Percentiles rank a stretch among this genome's conserved stretches.
phyloP scores from a whole-genome alignment of 2,113 vertebrate species.

The Dolichallabes microphthalmus region DNA sequence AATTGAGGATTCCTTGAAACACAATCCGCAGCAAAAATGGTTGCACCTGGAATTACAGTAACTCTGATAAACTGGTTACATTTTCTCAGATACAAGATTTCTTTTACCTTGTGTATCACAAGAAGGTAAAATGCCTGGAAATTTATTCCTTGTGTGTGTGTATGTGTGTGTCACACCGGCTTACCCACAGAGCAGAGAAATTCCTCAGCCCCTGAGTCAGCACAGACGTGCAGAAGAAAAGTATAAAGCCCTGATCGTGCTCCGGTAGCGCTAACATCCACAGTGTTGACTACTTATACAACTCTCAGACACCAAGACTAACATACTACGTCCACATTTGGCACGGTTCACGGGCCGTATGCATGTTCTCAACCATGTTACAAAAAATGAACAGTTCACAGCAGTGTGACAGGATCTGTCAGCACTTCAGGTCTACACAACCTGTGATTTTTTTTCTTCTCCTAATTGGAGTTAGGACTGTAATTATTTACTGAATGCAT shows the following conservation, averaged over 20 bases:
- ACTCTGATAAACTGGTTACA: background rate
- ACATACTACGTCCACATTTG: slow-evolving; percentile 46
- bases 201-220: slow-evolving; percentile 68
- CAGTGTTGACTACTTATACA: slow-evolving; percentile 48
- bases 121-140: background rate
- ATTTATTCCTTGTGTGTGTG: background rate
- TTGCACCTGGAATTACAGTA: background rate
- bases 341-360: slow-evolving; percentile 16
- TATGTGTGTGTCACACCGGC: slow-evolving; percentile 37
- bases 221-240: slow-evolving; percentile 45
- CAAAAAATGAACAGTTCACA: slow-evolving; percentile 7
- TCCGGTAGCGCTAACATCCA: slow-evolving; percentile 35
- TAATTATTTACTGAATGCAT: slow-evolving; percentile 34
- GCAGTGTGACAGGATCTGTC: background rate
- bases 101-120: background rate
- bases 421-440: background rate
- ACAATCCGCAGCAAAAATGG: background rate
- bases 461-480: slow-evolving; percentile 27
- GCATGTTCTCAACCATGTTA: slow-evolving; percentile 24
- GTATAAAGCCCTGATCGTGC: slow-evolving; percentile 54
- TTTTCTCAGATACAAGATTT: background rate
- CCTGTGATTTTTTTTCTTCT: slow-evolving; percentile 14
- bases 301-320: slow-evolving; percentile 44
- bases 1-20: background rate
- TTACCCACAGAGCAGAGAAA: slow-evolving; percentile 72